Base-by-base conservation (phyloP, 2,113 vertebrate genomes). In the Coptodon bakossiorum region DNA sequence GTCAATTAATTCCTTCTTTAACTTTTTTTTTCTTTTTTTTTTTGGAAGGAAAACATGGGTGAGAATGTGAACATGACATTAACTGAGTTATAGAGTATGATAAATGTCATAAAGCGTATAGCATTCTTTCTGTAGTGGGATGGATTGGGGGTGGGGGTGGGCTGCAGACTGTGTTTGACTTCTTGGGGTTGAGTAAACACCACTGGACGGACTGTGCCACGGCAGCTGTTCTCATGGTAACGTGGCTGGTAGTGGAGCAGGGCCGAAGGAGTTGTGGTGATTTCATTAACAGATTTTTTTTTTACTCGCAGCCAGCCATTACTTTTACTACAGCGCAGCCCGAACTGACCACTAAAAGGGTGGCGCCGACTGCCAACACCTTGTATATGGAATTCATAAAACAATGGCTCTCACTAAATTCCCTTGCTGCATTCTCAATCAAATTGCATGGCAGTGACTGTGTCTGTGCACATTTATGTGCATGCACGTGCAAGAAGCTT, bases 321-420 rank as follows among this genome's bases (percentile, higher is more conserved):
- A 92, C 82, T 90, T 94, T 92, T 54, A 87, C 92, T 80, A 85
- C 90, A 90, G 84, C 43, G 48, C 63, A 79, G 86, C 80, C 80
- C 81, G 40, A 89, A 83, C 92, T 92, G 92, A 93, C 90, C 93
- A 93, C 90, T 92, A 91, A 94, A 92, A 89, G 88, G 86, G 73
- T 80, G 80, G 86, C 45, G 22, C 76, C 50, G 79, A 89, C 85
- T 94, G 96, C 91, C 88, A 96, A 95, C 96, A 88, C 92, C 95
- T 95, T 82, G 87, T 95, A 95, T 94, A 94, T 95, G 92, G 94
- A 96, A 97, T 97, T 95, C 96, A 97, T 96, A 97, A 94, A 94
- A 93, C 90, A 88, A 89, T 94, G 91, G 94, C 91, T 91, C 95
- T 92, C 94, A 94, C 95, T 96, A 96, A 94, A 97, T 96, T 97